Percentiles rank a stretch among this genome's conserved stretches.
Evolutionary conservation across 1,140 invertebrate genomes (phyloP).

Genomic region (Penaeus vannamei): DNA sequence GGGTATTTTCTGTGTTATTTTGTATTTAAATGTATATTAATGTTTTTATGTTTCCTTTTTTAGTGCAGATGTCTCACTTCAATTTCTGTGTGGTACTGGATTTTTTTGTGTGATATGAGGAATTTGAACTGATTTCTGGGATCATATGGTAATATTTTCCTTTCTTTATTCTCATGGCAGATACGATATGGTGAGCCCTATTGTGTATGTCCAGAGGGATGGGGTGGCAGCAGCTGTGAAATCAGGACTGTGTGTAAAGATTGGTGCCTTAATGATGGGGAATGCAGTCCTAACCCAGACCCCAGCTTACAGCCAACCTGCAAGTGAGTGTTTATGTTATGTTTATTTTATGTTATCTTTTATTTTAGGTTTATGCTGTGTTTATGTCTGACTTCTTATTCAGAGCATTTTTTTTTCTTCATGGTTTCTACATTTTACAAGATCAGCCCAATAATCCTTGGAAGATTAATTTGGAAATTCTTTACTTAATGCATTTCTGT

Average conservation of each 20-base stretch:
- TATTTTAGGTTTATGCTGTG: not conserved
- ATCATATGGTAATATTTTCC: not conserved
- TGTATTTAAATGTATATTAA: constrained; percentile 68
- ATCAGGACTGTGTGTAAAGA: constrained; percentile 74
- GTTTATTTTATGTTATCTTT: not conserved
- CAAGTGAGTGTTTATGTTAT: constrained; percentile 71
- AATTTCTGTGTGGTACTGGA: constrained; percentile 77
- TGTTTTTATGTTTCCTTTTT: constrained; percentile 67
- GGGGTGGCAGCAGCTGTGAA: constrained; percentile 76
- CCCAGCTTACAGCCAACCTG: constrained; percentile 70
- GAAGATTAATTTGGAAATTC: no score
- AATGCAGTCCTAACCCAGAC: constrained; percentile 73
- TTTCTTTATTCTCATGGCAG: constrained; percentile 18
- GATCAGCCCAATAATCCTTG: no score
- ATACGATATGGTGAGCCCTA: constrained; percentile 32
- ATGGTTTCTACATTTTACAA: no score
- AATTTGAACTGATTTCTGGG: constrained; percentile 64
- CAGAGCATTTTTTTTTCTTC: no score
- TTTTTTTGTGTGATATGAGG: constrained; percentile 61
- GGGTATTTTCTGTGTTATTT: constrained; percentile 27
- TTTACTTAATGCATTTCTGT: not conserved
- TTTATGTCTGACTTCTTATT: not conserved
- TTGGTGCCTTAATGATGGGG: constrained; percentile 77
- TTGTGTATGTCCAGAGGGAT: constrained; percentile 75
- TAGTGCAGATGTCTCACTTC: constrained; percentile 74